Evolutionary conservation across 1,140 invertebrate species (phyloP), one percentile per base, ranked within the genome.

Genomic region (Callitettix versicolor): DNA sequence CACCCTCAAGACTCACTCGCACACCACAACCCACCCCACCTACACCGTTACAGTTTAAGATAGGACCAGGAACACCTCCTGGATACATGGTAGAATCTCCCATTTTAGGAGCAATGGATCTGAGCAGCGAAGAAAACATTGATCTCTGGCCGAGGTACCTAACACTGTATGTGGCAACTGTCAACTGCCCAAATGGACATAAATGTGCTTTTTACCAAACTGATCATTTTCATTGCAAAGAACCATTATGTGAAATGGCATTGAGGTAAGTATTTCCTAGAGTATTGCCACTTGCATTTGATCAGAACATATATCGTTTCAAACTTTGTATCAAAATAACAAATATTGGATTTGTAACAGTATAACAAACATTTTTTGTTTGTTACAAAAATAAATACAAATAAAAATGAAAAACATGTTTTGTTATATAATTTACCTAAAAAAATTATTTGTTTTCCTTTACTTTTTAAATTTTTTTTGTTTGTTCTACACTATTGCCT

Each of bases 211-310:
- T 80, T 57, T 71, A 79, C 22, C 80, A 81, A 58, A 81, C 79
- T 53, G 86, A 88, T 59, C 87, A 91, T 64, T 89, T 82, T 67
- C 87, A 91, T 64, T 91, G 87, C 64, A 71, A 78, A 56, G 79
- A 77, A 33, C 79, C 83, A 46, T 74, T 75, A 36, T 84, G 82
- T 62, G 77, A 79, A 57, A 74, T 80, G 66, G 74, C 78, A 9
- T 86, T 88, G 65, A 79, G 79, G 75, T 82, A 65, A 63, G 62
- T 53, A 17, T 49, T 5, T n/a, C n/a, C n/a, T n/a, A n/a, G n/a
- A n/a, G n/a, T n/a, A n/a, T n/a, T n/a, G n/a, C n/a, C n/a, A n/a
- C n/a, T n/a, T n/a, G n/a, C n/a, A n/a, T n/a, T n/a, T n/a, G n/a
- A n/a, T n/a, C n/a, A n/a, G n/a, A n/a, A n/a, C n/a, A n/a, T n/a